Percentiles rank a stretch among this genome's conserved stretches.
phyloP scores from a whole-genome alignment of 1,140 invertebrate species.

The Bursaphelenchus mucronatus region DNA sequence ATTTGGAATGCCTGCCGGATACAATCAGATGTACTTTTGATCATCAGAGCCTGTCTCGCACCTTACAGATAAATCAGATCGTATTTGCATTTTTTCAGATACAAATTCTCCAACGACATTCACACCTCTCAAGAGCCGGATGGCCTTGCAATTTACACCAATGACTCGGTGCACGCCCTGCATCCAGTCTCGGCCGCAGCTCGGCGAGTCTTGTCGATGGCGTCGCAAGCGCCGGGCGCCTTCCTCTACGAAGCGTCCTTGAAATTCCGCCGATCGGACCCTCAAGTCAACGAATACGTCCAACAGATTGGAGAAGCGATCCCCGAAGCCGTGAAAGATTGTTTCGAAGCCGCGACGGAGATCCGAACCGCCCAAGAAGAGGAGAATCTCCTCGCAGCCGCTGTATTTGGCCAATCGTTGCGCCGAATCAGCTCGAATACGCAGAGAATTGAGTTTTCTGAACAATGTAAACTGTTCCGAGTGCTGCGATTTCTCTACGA shows the following conservation, averaged over 20 bases:
- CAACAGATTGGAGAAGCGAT: neutral
- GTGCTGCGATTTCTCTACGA: slow-evolving; percentile 1
- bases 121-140: slow-evolving; percentile 11
- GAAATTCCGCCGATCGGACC: neutral
- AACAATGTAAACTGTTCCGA: slow-evolving; percentile 1
- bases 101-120: neutral
- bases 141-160: slow-evolving; percentile 1
- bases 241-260: slow-evolving; percentile 9
- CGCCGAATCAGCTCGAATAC: neutral
- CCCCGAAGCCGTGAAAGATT: slow-evolving; percentile 2
- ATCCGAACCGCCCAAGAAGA: neutral
- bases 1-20: too few relatives aligned
- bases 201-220: slow-evolving; percentile 1
- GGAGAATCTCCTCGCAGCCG: neutral
- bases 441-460: slow-evolving; percentile 10
- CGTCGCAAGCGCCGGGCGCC: neutral
- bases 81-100: slow-evolving; percentile 1
- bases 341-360: slow-evolving; percentile 7
- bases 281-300: slow-evolving; percentile 12
- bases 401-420: slow-evolving; percentile 12
- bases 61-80: too few relatives aligned
- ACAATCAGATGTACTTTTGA: too few relatives aligned
- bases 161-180: neutral
- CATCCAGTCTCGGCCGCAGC: slow-evolving; percentile 5
- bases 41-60: too few relatives aligned